Evolutionary conservation across 2,888 invertebrate genomes (phyloP), one percentile per base, ranked within the genome.

Genomic region (Rhagonycha lutea): DNA sequence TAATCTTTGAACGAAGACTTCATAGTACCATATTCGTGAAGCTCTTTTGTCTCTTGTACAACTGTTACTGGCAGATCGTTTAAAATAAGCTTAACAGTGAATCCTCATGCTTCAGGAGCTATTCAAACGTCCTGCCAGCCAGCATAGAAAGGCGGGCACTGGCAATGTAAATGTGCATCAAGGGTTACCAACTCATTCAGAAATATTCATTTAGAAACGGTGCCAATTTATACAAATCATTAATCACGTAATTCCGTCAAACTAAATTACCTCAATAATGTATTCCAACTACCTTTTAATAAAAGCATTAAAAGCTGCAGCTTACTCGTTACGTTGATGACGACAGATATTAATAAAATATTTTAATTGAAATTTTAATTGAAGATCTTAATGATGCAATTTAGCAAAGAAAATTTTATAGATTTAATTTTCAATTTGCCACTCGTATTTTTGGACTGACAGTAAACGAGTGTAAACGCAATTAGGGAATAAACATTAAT

Each of bases 291-390:
- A 79, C 79, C 80, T 81, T 79, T 79, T 80, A 80, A 78, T 78
- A 78, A 78, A 81, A 79, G 80, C 79, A 80, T 79, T 23, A 63
- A 63, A 63, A 63, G 63, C 63, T 63, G 63, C 63, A 63, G 24
- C 63, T 63, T 24, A 24, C 24, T 63, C 63, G 63, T 63, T 63
- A 63, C 12, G 24, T 62, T 80, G 77, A 73, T 77, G 80, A 81
- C 78, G 80, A 80, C 80, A 80, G 81, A 76, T 78, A 81, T 81
- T 81, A 81, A 81, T 81, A 80, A 82, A 80, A 73, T 79, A 77
- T 78, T 79, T 80, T 81, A 82, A 82, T 82, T 82, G 81, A 82
- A 81, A 81, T 82, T 82, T 82, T 82, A 82, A 82, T 82, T 82
- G 82, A 81, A 81, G 76, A 79, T 81, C 81, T 81, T 82, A 82